Evolutionary conservation across 1,140 invertebrate species (phyloP).

Genomic region (Aphelinus atriplicis): DNA sequence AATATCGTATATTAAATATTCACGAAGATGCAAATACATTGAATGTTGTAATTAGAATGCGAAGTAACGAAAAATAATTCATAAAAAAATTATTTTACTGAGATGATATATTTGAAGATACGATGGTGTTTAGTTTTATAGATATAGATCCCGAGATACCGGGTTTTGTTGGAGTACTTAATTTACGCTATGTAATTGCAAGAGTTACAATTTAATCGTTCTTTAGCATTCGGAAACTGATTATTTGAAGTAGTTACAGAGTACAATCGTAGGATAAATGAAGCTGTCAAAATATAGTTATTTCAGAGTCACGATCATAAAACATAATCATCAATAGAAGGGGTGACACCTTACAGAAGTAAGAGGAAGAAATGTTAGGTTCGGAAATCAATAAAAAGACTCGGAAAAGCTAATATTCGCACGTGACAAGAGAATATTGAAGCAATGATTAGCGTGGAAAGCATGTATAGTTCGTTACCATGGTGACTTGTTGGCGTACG

Average conservation of each 20-base stretch:
- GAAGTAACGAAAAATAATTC: neutral
- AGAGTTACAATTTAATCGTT: no score
- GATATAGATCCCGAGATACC: no score
- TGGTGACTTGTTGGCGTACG: constrained; percentile 63
- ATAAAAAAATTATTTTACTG: neutral
- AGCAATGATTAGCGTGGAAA: neutral
- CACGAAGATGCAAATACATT: neutral
- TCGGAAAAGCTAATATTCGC: neutral
- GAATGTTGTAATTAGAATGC: constrained; percentile 4
- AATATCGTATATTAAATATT: constrained; percentile 1
- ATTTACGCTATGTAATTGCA: no score
- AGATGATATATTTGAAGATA: constrained; percentile 7
- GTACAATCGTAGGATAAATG: constrained; percentile 9
- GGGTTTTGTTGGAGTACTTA: no score
- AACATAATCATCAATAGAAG: constrained; percentile 18
- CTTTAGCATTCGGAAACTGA: no score
- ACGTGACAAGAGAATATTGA: neutral
- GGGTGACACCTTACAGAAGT: constrained; percentile 9
- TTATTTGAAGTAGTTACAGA: neutral
- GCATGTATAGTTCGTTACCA: constrained; percentile 14
- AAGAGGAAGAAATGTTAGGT: neutral
- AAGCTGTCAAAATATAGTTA: constrained; percentile 34
- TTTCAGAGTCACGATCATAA: constrained; percentile 28
- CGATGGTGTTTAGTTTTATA: no score
- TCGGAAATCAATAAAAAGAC: constrained; percentile 10